These are phyloP conservation scores for Heliconius charithonia DNA, from an alignment of 2,888 invertebrate genomes.

Conservation along the genomic window DNA sequence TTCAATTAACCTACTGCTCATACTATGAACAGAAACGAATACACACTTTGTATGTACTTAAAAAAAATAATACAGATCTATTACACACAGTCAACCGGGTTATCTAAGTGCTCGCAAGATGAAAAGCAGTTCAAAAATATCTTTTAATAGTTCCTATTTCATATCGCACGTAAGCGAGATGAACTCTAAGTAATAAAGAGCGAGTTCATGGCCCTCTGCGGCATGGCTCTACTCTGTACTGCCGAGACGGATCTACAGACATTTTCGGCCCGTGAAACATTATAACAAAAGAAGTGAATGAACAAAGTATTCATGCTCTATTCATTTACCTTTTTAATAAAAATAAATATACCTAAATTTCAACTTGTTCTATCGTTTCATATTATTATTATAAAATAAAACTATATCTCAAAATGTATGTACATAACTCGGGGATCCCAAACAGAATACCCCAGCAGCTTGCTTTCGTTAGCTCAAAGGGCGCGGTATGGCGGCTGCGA, in stretches of 20 bases:
- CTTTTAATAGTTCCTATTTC: slow-evolving; percentile 48
- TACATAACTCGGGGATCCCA: slow-evolving; percentile 1
- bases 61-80: background rate
- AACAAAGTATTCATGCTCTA: slow-evolving; percentile 40
- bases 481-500: slow-evolving; percentile 62
- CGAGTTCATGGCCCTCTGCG: slow-evolving; percentile 76
- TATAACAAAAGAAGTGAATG: slow-evolving; percentile 46
- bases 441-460: slow-evolving; percentile 30
- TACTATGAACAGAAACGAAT: background rate
- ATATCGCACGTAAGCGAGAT: slow-evolving; percentile 61
- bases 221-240: slow-evolving; percentile 55
- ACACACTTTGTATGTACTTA: background rate
- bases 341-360: background rate
- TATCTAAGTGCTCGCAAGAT: slow-evolving; percentile 33
- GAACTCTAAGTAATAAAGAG: slow-evolving; percentile 74
- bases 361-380: background rate
- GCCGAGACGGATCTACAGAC: slow-evolving; percentile 57
- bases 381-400: background rate
- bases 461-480: slow-evolving; percentile 50
- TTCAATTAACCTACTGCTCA: background rate
- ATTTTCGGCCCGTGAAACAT: slow-evolving; percentile 54
- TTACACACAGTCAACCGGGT: slow-evolving; percentile 18
- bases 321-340: slow-evolving; percentile 15
- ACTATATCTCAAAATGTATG: background rate
- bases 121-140: slow-evolving; percentile 40